A percentile compares a stretch with the other conserved stretches of the same genome.
These are phyloP conservation scores for Buceros bicornis DNA, from an alignment of 2,797 vertebrate genomes.

Conservation along the genomic window DNA sequence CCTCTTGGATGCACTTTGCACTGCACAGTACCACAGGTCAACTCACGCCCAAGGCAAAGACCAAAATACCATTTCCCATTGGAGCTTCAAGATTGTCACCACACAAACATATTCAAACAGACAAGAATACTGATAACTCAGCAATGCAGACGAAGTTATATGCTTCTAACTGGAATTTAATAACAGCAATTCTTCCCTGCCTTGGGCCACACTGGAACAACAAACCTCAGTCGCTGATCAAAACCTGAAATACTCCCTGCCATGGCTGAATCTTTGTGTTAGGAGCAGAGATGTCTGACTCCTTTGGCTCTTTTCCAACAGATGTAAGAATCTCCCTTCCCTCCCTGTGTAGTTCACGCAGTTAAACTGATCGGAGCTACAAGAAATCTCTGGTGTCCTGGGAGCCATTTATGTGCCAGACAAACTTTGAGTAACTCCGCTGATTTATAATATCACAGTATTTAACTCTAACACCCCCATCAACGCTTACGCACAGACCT, in stretches of 20 bases:
- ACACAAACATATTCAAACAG: background rate
- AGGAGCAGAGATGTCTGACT: background rate
- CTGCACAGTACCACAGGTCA: background rate
- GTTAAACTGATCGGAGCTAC: background rate
- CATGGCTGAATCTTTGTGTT: background rate
- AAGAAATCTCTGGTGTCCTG: background rate
- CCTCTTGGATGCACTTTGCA: background rate
- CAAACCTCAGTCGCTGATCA: background rate
- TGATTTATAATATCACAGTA: background rate
- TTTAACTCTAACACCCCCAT: background rate
- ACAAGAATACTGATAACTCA: background rate
- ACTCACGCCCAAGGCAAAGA: background rate
- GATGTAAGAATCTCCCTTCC: background rate
- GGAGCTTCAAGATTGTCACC: background rate
- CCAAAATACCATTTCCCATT: background rate
- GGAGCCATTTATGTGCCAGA: background rate
- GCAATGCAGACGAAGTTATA: background rate
- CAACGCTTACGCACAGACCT: background rate
- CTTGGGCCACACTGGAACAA: background rate
- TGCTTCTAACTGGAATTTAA: background rate
- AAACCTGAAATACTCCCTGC: background rate
- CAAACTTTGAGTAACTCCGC: background rate
- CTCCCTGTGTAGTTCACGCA: background rate
- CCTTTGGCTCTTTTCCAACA: background rate
- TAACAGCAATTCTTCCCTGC: background rate